Conservation (phyloP, 2,113 vertebrate species). For the Lasiurus borealis region DNA sequence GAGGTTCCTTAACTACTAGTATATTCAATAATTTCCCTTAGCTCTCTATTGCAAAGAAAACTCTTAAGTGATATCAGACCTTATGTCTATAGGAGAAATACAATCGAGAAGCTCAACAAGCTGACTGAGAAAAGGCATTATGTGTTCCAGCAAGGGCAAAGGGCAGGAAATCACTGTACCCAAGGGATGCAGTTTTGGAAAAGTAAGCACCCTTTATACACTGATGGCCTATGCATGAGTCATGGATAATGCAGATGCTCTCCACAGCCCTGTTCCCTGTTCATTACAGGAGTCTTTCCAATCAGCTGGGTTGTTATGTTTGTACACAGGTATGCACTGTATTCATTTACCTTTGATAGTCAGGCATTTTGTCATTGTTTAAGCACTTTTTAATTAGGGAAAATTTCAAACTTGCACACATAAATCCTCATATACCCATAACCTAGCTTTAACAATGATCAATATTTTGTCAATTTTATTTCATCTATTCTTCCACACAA, state of each 20-base stretch:
- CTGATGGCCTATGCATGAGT: rapidly evolving
- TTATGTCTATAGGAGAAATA: not conserved
- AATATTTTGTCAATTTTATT: not conserved
- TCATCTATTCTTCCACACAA: not conserved
- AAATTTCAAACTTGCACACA: not conserved
- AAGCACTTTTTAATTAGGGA: not conserved
- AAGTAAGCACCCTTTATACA: not conserved
- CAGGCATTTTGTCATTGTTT: not conserved
- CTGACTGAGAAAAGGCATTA: not conserved
- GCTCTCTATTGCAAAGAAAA: not conserved
- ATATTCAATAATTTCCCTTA: not conserved
- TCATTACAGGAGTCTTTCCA: rapidly evolving
- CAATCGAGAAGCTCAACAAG: not conserved
- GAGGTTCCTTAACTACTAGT: not conserved
- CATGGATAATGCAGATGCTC: not conserved
- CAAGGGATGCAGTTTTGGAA: not conserved
- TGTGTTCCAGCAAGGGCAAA: not conserved
- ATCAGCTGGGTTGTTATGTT: not conserved
- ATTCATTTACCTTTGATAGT: not conserved
- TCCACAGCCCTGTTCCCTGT: rapidly evolving
- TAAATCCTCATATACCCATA: not conserved
- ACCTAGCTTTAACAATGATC: not conserved
- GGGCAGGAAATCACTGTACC: not conserved
- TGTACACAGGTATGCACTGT: not conserved
- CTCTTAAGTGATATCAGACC: not conserved